Evolutionary conservation across 2,113 vertebrate genomes (phyloP).

Genomic region (Dipodomys spectabilis): DNA sequence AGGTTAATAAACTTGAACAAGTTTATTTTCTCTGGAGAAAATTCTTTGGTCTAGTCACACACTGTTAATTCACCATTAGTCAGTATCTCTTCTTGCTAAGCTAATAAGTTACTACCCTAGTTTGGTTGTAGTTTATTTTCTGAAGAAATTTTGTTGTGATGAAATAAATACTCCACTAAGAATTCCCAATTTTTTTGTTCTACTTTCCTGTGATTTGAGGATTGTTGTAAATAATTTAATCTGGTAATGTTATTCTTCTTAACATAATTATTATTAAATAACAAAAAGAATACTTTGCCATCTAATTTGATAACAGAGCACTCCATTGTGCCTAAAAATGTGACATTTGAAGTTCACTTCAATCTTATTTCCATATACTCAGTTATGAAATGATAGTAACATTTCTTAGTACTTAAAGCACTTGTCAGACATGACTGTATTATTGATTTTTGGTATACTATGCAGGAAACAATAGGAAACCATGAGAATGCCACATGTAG

Average conservation of each 20-base stretch:
- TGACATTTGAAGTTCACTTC: constrained; percentile 18
- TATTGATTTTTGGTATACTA: neutral
- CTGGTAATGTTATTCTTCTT: neutral
- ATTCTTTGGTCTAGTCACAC: constrained; percentile 41
- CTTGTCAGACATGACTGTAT: neutral
- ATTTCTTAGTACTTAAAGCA: neutral
- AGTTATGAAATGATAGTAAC: neutral
- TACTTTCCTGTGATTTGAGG: neutral
- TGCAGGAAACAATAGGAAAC: neutral
- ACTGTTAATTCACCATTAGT: neutral
- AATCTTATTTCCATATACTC: neutral
- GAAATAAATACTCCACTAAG: neutral
- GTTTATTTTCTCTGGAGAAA: constrained; percentile 27
- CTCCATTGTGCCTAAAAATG: neutral
- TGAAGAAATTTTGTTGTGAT: constrained; percentile 38
- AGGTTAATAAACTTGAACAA: constrained; percentile 18
- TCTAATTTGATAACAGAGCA: constrained; percentile 53
- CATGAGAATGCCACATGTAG: neutral
- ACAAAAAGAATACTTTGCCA: neutral
- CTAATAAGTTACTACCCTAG: constrained; percentile 3
- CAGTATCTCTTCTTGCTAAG: neutral
- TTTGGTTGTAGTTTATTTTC: constrained; percentile 20
- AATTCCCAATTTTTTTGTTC: constrained; percentile 4
- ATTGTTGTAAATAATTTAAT: neutral
- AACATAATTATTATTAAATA: constrained; percentile 26